phyloP scores from a whole-genome alignment of 2,888 invertebrate genomes.

The Tiliacea citrago region DNA sequence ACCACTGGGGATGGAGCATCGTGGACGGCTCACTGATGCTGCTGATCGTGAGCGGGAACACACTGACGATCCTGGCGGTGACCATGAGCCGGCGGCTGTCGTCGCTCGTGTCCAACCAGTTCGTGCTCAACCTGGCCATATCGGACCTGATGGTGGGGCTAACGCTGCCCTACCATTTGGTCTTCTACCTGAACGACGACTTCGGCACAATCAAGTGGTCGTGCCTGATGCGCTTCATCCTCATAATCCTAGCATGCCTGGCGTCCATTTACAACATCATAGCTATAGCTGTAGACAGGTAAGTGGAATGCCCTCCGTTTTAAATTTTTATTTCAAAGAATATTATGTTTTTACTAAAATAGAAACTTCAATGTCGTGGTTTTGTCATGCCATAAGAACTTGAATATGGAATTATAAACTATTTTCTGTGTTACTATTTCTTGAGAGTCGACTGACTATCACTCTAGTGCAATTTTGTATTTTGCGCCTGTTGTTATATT shows the following conservation, averaged over 20 bases:
- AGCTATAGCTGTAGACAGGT: conserved; percentile 94
- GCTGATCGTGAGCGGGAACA: conserved; percentile 93
- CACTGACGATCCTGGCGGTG: conserved; percentile 94
- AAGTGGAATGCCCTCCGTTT: conserved; percentile 65
- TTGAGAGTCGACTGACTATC: background rate
- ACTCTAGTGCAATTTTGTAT: background rate
- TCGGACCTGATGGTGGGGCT: conserved; percentile 95
- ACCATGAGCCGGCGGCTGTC: conserved; percentile 93
- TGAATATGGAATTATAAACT: conserved; percentile 23
- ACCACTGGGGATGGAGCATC: conserved; percentile 92
- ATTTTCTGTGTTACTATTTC: conserved; percentile 7
- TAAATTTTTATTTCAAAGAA: conserved; percentile 58
- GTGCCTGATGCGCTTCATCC: conserved; percentile 93
- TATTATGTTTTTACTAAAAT: conserved; percentile 53
- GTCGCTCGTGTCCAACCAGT: conserved; percentile 93
- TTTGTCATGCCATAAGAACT: conserved; percentile 64
- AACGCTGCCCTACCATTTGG: conserved; percentile 94
- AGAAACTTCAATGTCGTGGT: conserved; percentile 51
- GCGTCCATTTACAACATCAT: conserved; percentile 95
- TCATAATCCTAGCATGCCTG: conserved; percentile 94
- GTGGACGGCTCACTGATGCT: conserved; percentile 92
- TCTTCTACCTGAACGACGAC: conserved; percentile 92
- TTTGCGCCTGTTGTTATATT: background rate
- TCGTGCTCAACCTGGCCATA: conserved; percentile 94
- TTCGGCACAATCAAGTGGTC: conserved; percentile 91